phyloP scores from a whole-genome alignment of 2,113 vertebrate species.

The Eulemur rufifrons region DNA sequence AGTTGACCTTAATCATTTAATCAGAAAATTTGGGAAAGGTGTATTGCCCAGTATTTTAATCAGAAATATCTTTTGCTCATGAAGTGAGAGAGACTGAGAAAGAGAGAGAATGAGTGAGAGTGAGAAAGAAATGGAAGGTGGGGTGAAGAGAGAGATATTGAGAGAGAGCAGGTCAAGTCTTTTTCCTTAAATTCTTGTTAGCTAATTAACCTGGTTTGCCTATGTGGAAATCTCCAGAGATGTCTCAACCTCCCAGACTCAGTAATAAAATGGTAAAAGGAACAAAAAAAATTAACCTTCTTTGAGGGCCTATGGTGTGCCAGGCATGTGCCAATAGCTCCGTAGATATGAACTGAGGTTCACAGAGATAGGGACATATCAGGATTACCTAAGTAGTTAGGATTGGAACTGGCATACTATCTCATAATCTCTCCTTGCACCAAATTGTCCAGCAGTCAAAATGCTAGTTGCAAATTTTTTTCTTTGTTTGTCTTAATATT shows the following conservation, averaged over 20 bases:
- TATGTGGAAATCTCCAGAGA: background rate
- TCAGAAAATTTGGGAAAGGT: background rate
- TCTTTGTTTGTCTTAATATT: background rate
- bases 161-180: background rate
- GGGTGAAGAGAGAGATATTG: accelerated
- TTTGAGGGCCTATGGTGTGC: background rate
- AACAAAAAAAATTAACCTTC: background rate
- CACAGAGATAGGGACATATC: background rate
- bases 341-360: background rate
- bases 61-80: conserved; percentile 25
- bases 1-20: conserved; percentile 48
- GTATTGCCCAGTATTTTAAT: conserved; percentile 28
- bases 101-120: background rate
- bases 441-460: background rate
- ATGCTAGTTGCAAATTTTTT: background rate
- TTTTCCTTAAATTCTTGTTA: background rate
- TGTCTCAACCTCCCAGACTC: background rate
- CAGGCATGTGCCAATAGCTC: background rate
- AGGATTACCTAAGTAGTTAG: background rate
- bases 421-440: background rate
- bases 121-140: background rate
- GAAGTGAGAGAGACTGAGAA: background rate
- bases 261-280: background rate
- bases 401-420: background rate
- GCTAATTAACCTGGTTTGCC: background rate